A percentile compares a stretch with the other conserved stretches of the same genome.
phyloP scores from a whole-genome alignment of 1,140 invertebrate species.

The Cyclargus thomasi region DNA sequence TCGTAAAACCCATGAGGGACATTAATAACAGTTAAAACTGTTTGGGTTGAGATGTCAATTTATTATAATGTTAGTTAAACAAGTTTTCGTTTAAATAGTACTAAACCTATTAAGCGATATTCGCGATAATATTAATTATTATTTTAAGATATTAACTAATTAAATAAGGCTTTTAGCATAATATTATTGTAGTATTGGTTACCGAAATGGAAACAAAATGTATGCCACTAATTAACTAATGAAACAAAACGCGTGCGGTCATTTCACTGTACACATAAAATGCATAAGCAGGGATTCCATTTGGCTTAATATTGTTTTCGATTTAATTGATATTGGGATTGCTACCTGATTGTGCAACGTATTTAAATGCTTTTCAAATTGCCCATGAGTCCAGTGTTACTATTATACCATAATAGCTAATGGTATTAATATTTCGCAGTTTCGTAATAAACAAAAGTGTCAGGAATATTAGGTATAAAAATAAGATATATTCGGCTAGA shows the following conservation, averaged over 20 bases:
- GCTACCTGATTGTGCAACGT: background rate
- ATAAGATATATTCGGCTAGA: no score
- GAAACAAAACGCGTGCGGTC: background rate
- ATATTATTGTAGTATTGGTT: background rate
- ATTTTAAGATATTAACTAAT: background rate
- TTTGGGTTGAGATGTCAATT: background rate
- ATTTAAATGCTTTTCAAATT: constrained; percentile 9
- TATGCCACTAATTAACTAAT: background rate
- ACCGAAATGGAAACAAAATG: background rate
- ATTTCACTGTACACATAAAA: background rate
- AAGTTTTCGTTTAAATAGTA: background rate
- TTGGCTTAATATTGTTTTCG: constrained; percentile 9
- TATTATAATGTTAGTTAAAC: background rate
- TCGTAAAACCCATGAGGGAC: background rate
- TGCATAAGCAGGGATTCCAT: constrained; percentile 12
- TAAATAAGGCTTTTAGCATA: background rate
- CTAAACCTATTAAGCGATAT: background rate
- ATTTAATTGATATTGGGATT: constrained; percentile 15
- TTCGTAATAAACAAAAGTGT: background rate
- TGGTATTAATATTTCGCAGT: background rate
- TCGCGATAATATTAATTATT: no score
- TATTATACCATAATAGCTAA: background rate
- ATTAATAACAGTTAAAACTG: constrained; percentile 2
- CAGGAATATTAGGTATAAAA: no score
- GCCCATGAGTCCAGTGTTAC: background rate